phyloP scores from a whole-genome alignment of 2,888 invertebrate genomes.

The Entomobrya multifasciata region DNA sequence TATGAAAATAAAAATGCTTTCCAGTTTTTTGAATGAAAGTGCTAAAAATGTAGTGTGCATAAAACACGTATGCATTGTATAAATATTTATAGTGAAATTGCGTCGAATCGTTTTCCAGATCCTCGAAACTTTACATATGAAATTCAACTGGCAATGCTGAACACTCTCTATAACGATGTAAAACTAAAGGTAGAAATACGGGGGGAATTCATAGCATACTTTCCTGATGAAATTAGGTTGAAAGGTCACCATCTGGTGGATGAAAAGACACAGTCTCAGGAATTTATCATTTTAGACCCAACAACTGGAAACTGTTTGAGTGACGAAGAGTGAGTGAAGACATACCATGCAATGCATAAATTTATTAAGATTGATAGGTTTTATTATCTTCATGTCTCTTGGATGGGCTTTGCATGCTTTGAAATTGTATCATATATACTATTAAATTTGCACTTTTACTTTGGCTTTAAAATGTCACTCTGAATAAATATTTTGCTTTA shows the following conservation, averaged over 20 bases:
- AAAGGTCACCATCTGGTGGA: slow-evolving; percentile 11
- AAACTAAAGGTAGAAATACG: slow-evolving; percentile 49
- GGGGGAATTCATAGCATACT: slow-evolving; percentile 71
- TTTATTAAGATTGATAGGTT: too few species aligned
- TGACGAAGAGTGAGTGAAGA: slow-evolving; percentile 29
- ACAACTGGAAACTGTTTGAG: slow-evolving; percentile 13
- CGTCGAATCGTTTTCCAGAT: slow-evolving; percentile 12
- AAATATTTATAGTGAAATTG: neutral
- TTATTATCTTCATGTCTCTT: too few species aligned
- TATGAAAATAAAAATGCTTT: too few species aligned
- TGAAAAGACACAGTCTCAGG: slow-evolving; percentile 28
- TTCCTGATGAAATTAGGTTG: slow-evolving; percentile 59
- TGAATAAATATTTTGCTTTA: neutral
- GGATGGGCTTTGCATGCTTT: too few species aligned
- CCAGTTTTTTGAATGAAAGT: too few species aligned
- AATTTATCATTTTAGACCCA: slow-evolving; percentile 27
- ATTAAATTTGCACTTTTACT: too few species aligned
- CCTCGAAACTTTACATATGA: slow-evolving; percentile 11
- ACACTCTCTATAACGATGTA: slow-evolving; percentile 46
- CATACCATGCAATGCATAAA: neutral
- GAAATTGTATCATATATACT: too few species aligned
- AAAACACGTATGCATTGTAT: neutral
- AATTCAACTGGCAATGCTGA: slow-evolving; percentile 38
- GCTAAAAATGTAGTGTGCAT: too few species aligned
- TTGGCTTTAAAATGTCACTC: too few species aligned